Evolutionary conservation across 2,888 invertebrate species (phyloP), one percentile per base, ranked within the genome.

Genomic region (Lacanobia wlatinum): DNA sequence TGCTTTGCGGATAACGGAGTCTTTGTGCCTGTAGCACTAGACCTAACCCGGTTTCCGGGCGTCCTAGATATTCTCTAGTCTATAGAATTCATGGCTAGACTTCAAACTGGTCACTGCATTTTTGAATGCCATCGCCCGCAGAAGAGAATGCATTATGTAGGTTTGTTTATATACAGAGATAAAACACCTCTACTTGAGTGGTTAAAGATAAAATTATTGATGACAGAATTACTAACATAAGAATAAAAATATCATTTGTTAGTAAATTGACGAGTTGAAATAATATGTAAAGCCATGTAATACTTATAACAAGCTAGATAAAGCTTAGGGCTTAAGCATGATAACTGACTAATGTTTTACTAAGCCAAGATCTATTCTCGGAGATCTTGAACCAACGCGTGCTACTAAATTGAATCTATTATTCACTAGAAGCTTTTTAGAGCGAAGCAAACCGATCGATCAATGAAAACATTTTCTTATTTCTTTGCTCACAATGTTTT

Each of bases 41-140:
- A 52, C 7, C 18, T 52, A 70, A 34, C 62, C 61, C 28, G 18
- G 71, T 62, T 78, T 59, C 43, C 21, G 3, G 10, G 38, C 21
- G 58, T 78, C 48, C 79, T 12, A 62, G 52, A 63, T 58, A 78
- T 28, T 78, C 52, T n/a, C n/a, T n/a, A n/a, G n/a, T 52, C 71
- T 75, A n/a, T 63, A 78, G 74, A 77, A 78, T 75, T 52, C 71
- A n/a, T 28, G 43, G 3, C 46, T 71, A 46, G 52, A 59, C 52
- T 55, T 50, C n/a, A 75, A 56, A 46, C 61, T 78, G 28, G 43
- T 12, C 52, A 38, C 71, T 58, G 14, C 21, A 71, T 63, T 76
- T 76, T 78, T 40, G 5, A 71, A 55, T 38, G 9, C 12, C 5
- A 9, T 23, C n/a, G 2, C 7, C 38, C 6, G 0, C 28, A 6